Percentiles rank a stretch among this genome's conserved stretches.
These are phyloP conservation scores for Panurus biarmicus DNA, from an alignment of 2,113 vertebrate genomes.

Conservation along the genomic window DNA sequence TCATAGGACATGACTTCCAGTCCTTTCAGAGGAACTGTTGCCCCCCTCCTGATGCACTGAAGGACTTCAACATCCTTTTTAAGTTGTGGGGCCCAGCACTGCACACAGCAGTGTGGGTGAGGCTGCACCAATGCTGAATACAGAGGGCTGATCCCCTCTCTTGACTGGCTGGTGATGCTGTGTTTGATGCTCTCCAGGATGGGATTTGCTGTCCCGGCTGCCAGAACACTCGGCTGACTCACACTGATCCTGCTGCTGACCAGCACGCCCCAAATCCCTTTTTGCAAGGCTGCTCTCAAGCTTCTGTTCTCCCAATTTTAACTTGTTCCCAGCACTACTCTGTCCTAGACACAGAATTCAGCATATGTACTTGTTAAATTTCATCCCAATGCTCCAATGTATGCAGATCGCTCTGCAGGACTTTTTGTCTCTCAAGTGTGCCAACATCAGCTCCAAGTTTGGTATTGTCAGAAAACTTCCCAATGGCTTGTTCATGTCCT, in stretches of 20 bases:
- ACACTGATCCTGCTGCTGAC: not conserved
- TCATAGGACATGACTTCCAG: not conserved
- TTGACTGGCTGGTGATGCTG: not conserved
- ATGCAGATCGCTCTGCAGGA: not conserved
- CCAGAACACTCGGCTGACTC: not conserved
- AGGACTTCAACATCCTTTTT: not conserved
- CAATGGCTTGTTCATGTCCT: not conserved
- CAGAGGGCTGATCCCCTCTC: not conserved
- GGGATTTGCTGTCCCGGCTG: not conserved
- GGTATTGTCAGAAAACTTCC: not conserved
- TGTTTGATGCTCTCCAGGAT: not conserved
- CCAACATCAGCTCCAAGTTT: not conserved
- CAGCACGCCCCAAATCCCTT: not conserved
- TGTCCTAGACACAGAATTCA: not conserved
- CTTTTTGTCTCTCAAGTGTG: not conserved
- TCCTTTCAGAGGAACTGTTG: rapidly evolving
- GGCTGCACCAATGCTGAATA: rapidly evolving
- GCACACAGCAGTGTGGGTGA: not conserved
- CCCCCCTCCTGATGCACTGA: not conserved
- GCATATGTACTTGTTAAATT: not conserved
- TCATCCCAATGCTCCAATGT: not conserved
- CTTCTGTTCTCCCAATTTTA: rapidly evolving
- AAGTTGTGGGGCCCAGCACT: not conserved
- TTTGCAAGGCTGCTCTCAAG: not conserved
- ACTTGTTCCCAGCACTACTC: rapidly evolving